Evolutionary conservation across 2,888 invertebrate genomes (phyloP), one percentile per base, ranked within the genome.

Genomic region (Caenorhabditis plicata): DNA sequence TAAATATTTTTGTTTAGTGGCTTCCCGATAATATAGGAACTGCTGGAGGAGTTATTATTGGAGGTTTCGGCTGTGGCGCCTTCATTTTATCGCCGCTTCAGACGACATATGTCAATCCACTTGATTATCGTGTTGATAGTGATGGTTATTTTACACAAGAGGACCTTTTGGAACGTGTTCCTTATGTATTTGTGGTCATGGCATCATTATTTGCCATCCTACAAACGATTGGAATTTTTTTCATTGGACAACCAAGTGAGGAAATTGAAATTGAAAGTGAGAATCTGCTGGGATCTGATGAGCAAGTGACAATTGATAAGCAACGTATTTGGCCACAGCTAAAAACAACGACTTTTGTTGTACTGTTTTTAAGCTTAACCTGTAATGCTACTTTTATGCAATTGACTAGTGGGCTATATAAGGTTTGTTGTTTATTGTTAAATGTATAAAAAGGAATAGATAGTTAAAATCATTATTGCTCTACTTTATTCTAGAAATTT

Each of bases 11-110:
- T 48, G n/a, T n/a, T n/a, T 55, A 78, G 79, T 76, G 77, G 78
- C 53, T 75, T n/a, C 78, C 77, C 1, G 49, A 68, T 20, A 66
- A 66, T 9, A 70, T 77, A 17, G 82, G 83, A 3, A 54, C 82
- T 7, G 82, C 81, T 4, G 77, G 78, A 42, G 83, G 83, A 0
- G 54, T 82, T 7, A 81, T 83, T 13, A 81, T 83, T 11, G 81
- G 81, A 13, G 83, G 83, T 3, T 82, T 81, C 53, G 83, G 83
- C 1, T 79, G 80, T 23, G 82, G 82, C 1, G 58, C 61, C 0
- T 61, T 66, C 44, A 65, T 66, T 31, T 58, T 69, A 1, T 31
- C 63, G 1, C 64, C 65, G 1, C 56, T 64, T n/a, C 69, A 66
- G 43, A 77, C 77, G 15, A 68, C 60, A 17, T 77, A 64, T 45